phyloP scores from a whole-genome alignment of 1,140 invertebrate species.

The Archivesica marissinica region DNA sequence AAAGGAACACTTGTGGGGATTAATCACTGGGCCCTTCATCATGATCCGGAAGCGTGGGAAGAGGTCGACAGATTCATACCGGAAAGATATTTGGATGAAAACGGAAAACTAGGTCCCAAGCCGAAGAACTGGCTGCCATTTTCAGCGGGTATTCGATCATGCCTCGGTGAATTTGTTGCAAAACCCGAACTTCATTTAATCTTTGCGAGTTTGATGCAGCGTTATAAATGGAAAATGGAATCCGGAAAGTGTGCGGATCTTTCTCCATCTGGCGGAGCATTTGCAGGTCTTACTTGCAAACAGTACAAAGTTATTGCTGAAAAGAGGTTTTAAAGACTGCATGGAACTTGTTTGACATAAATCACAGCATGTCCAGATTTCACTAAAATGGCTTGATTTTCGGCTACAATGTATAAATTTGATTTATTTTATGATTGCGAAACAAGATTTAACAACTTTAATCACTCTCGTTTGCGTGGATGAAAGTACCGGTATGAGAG shows the following conservation, averaged over 20 bases:
- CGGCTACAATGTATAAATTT: too few relatives aligned
- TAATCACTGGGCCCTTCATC: conserved; percentile 91
- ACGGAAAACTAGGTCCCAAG: conserved; percentile 70
- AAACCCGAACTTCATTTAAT: conserved; percentile 64
- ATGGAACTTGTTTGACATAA: too few relatives aligned
- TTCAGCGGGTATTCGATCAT: conserved; percentile 59
- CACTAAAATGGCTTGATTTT: too few relatives aligned
- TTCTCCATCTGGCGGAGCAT: not conserved
- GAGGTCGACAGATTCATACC: conserved; percentile 91
- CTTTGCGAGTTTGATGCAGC: conserved; percentile 70
- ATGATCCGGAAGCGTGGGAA: conserved; percentile 89
- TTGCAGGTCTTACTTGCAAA: not conserved
- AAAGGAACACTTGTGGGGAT: conserved; percentile 92
- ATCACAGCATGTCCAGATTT: too few relatives aligned
- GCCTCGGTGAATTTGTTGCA: conserved; percentile 65
- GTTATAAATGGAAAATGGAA: conserved; percentile 78
- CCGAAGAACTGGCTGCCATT: conserved; percentile 66
- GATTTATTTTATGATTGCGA: too few relatives aligned
- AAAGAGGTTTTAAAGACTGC: conserved; percentile 18
- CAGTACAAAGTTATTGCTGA: conserved; percentile 5
- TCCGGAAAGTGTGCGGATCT: conserved; percentile 20
- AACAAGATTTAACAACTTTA: too few relatives aligned
- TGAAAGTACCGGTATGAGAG: too few relatives aligned
- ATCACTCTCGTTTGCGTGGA: too few relatives aligned
- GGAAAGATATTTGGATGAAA: conserved; percentile 84